Percentiles rank a stretch among this genome's conserved stretches.
Evolutionary conservation across 2,888 invertebrate species (phyloP).

Genomic region (Eudemis profundana): DNA sequence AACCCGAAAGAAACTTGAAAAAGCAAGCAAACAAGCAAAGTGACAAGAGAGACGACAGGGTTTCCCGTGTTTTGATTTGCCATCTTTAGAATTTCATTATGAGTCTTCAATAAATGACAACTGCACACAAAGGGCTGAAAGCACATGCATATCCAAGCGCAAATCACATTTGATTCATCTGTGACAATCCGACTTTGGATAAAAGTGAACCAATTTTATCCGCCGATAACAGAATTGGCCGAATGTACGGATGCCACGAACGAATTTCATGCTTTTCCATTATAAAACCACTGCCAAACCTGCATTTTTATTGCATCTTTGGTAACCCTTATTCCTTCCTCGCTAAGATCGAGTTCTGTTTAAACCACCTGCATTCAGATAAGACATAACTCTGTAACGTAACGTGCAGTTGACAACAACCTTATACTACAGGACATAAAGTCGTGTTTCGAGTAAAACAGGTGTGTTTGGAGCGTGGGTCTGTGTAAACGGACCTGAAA

Average conservation of each 20-base stretch:
- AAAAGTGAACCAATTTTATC: slow-evolving; percentile 10
- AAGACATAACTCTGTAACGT: background rate
- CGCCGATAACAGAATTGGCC: background rate
- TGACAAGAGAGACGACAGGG: too few relatives aligned
- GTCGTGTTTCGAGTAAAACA: background rate
- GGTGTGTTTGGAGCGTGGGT: background rate
- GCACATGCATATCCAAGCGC: too few relatives aligned
- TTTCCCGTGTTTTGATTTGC: too few relatives aligned
- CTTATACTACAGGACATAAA: background rate
- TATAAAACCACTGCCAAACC: background rate
- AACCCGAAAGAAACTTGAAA: too few relatives aligned
- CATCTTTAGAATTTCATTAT: too few relatives aligned
- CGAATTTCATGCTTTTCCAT: slow-evolving; percentile 15
- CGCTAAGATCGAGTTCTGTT: background rate
- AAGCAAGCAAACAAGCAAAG: too few relatives aligned
- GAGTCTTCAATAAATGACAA: too few relatives aligned
- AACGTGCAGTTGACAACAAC: background rate
- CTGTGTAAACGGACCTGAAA: background rate
- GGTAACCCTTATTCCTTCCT: too few relatives aligned
- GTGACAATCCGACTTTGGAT: background rate
- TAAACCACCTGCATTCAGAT: background rate
- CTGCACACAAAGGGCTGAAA: too few relatives aligned
- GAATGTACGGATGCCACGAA: slow-evolving; percentile 26
- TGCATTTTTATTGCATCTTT: too few relatives aligned
- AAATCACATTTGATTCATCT: too few relatives aligned